These are phyloP conservation scores for Eospalax fontanierii DNA, from an alignment of 2,797 vertebrate genomes.

Conservation along the genomic window DNA sequence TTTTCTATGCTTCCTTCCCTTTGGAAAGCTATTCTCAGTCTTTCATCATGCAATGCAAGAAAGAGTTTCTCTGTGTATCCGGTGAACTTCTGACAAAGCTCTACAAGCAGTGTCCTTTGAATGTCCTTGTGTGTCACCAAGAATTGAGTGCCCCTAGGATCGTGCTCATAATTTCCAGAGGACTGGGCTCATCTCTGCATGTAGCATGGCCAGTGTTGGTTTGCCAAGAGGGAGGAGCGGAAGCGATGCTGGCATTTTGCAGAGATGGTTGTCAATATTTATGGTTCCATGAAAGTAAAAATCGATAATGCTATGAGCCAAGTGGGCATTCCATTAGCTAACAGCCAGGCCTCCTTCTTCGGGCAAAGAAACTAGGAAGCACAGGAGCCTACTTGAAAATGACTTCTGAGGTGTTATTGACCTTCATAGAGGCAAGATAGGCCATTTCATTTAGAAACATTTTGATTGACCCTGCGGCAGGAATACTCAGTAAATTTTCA, in stretches of 20 bases:
- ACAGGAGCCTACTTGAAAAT: not conserved
- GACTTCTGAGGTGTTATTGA: not conserved
- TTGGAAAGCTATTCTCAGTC: slow-evolving; percentile 30
- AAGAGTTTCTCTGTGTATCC: not conserved
- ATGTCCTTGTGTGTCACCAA: not conserved
- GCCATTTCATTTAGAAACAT: slow-evolving; percentile 16
- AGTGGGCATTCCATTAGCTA: slow-evolving; percentile 70
- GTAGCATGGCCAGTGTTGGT: not conserved
- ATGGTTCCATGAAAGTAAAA: slow-evolving; percentile 66
- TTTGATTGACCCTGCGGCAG: slow-evolving; percentile 18
- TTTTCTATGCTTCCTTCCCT: slow-evolving; percentile 50
- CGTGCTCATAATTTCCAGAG: slow-evolving; percentile 75
- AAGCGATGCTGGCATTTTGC: not conserved
- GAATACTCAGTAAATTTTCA: not conserved
- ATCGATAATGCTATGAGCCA: slow-evolving; percentile 64
- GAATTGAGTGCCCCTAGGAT: not conserved
- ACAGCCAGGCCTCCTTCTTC: slow-evolving; percentile 47
- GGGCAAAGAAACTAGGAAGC: not conserved
- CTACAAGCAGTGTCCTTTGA: slow-evolving; percentile 63
- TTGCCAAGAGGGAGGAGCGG: not conserved
- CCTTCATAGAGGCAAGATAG: slow-evolving; percentile 38
- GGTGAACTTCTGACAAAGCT: slow-evolving; percentile 32
- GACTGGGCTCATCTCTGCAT: slow-evolving; percentile 52
- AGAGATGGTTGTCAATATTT: slow-evolving; percentile 63
- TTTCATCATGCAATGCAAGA: slow-evolving; percentile 40